Conservation (phyloP, 2,797 vertebrate genomes). For the Hemibagrus guttatus region DNA sequence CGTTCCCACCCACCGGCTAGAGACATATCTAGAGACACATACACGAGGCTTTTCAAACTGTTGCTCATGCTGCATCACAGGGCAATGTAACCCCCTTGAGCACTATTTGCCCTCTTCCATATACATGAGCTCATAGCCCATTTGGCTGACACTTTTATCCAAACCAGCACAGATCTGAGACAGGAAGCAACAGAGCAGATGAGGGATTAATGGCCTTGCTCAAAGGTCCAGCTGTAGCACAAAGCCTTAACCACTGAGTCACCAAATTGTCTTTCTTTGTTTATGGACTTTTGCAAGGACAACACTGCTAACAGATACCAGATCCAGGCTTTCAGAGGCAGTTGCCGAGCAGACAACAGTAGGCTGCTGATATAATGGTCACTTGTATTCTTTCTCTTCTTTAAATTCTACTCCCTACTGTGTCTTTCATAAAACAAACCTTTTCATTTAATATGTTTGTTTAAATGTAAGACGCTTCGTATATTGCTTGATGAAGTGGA, state of each 20-base stretch:
- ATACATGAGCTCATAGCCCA: not conserved
- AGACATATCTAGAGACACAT: not conserved
- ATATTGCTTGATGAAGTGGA: not conserved
- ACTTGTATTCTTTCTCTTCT: not conserved
- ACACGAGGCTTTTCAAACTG: not conserved
- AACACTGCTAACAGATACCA: not conserved
- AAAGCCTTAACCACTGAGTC: not conserved
- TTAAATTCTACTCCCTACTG: not conserved
- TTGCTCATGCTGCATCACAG: not conserved
- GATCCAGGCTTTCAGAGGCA: not conserved
- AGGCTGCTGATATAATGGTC: not conserved
- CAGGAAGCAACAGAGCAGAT: not conserved
- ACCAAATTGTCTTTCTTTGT: not conserved
- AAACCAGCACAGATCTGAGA: not conserved
- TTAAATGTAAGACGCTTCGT: slow-evolving; percentile 6
- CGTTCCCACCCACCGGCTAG: not conserved
- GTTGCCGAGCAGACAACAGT: not conserved
- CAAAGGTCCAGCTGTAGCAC: not conserved
- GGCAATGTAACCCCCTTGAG: not conserved
- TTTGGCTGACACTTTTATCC: not conserved
- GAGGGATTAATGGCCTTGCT: not conserved
- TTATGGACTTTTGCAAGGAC: not conserved
- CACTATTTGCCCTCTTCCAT: not conserved
- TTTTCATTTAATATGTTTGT: slow-evolving; percentile 1
- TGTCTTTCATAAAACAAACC: not conserved